These are phyloP conservation scores for Chiloscyllium plagiosum DNA, from an alignment of 2,113 vertebrate genomes.

Conservation along the genomic window DNA sequence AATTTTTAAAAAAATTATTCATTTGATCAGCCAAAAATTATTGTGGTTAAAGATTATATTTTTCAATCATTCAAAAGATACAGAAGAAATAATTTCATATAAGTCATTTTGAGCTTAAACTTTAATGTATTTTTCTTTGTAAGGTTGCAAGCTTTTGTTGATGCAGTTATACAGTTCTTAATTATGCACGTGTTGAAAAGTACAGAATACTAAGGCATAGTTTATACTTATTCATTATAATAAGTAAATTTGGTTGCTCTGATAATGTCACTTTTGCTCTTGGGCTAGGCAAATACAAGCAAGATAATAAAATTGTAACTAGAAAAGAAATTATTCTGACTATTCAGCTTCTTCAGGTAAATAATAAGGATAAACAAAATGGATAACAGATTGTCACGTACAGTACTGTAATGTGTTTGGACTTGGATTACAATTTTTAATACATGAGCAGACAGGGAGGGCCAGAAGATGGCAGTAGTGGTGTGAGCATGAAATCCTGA, in stretches of 20 bases:
- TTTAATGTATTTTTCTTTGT: neutral
- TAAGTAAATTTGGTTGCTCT: neutral
- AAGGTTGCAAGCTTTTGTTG: neutral
- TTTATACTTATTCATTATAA: neutral
- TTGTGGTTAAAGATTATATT: neutral
- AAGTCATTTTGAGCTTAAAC: neutral
- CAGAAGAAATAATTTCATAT: neutral
- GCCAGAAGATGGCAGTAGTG: constrained; percentile 25
- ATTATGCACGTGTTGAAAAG: neutral
- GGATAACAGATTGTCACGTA: neutral
- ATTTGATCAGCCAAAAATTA: neutral
- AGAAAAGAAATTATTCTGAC: neutral
- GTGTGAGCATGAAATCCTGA: neutral
- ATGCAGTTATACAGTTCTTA: neutral
- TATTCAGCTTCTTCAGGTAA: neutral
- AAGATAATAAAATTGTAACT: neutral
- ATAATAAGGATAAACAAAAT: neutral
- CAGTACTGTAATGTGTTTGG: neutral
- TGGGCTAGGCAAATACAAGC: neutral
- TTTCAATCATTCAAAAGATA: neutral
- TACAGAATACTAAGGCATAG: neutral
- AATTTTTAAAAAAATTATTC: neutral
- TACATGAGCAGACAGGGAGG: neutral
- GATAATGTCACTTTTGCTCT: no score
- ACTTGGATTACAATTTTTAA: neutral